A percentile compares a stretch with the other conserved stretches of the same genome.
phyloP scores from a whole-genome alignment of 2,888 invertebrate species.

The Drosophila kambysellisi region DNA sequence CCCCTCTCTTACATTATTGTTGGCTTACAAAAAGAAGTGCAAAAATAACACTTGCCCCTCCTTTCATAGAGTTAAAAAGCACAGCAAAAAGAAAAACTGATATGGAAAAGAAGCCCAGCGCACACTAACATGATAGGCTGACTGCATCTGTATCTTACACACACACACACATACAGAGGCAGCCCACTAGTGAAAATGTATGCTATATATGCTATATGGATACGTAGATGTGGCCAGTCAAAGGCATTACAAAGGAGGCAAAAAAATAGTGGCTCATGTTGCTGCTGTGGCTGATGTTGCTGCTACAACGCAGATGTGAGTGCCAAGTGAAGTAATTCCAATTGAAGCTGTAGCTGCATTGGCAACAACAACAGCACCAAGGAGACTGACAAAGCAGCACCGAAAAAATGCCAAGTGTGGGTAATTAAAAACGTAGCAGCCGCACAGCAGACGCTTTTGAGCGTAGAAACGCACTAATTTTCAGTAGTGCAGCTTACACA shows the following conservation, averaged over 20 bases:
- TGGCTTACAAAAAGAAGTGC: conserved; percentile 38
- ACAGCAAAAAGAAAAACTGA: conserved; percentile 22
- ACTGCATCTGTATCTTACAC: conserved; percentile 39
- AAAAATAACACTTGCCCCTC: conserved; percentile 55
- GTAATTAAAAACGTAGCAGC: conserved; percentile 80
- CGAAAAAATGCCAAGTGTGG: conserved; percentile 73
- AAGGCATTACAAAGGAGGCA: conserved; percentile 58
- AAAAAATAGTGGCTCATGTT: conserved; percentile 45
- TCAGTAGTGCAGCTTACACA: conserved; percentile 64
- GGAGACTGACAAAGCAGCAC: conserved; percentile 51
- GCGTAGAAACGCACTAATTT: conserved; percentile 81
- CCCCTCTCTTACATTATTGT: conserved; percentile 60
- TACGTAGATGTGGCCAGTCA: conserved; percentile 60
- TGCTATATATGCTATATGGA: conserved; percentile 40
- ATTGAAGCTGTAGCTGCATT: conserved; percentile 71
- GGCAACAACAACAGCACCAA: conserved; percentile 56
- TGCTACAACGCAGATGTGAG: conserved; percentile 66
- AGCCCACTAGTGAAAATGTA: conserved; percentile 56
- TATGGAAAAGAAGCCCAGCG: conserved; percentile 51
- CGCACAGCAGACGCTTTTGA: conserved; percentile 71
- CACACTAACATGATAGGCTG: conserved; percentile 81
- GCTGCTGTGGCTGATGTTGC: conserved; percentile 45
- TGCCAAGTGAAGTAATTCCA: conserved; percentile 80
- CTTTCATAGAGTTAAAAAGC: conserved; percentile 27
- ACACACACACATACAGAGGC: conserved; percentile 21